phyloP scores from a whole-genome alignment of 2,797 vertebrate species.

The Brachymystax lenok region DNA sequence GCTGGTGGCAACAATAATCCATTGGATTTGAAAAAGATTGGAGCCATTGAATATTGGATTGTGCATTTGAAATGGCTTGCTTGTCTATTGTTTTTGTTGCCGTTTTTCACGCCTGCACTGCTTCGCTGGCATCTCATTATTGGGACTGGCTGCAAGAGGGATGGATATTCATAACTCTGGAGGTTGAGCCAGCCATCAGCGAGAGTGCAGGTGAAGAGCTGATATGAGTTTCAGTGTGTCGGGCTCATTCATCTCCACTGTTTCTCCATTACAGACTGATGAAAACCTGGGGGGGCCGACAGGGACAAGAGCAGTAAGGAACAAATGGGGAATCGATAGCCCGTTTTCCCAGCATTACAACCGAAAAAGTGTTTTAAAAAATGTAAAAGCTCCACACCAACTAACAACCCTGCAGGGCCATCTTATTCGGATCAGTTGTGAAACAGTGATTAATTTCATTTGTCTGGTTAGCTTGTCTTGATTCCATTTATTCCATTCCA shows the following conservation, averaged over 20 bases:
- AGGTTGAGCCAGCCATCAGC: not conserved
- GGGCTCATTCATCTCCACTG: constrained; percentile 2
- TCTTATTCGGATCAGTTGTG: not conserved
- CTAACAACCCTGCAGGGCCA: not conserved
- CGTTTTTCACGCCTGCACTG: not conserved
- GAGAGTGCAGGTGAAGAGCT: not conserved
- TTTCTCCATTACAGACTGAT: constrained; percentile 11
- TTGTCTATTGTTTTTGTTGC: not conserved
- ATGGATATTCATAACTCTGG: not conserved
- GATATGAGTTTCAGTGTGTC: constrained; percentile 2
- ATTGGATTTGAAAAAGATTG: not conserved
- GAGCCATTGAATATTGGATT: constrained; percentile 1
- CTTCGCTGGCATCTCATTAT: not conserved
- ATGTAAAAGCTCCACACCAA: not conserved
- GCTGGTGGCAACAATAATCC: not conserved
- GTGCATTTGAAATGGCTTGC: constrained; percentile 1
- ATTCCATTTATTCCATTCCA: too few relatives aligned
- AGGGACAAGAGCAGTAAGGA: not conserved
- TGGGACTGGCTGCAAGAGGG: not conserved
- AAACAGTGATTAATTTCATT: not conserved
- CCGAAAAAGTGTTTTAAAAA: not conserved
- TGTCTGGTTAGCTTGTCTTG: not conserved
- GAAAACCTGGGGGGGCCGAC: constrained; percentile 1
- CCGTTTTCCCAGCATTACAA: not conserved
- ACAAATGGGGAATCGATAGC: not conserved